Base-by-base conservation (phyloP, 64 coral and sea anemone genomes). In the Pachyseris speciosa region DNA sequence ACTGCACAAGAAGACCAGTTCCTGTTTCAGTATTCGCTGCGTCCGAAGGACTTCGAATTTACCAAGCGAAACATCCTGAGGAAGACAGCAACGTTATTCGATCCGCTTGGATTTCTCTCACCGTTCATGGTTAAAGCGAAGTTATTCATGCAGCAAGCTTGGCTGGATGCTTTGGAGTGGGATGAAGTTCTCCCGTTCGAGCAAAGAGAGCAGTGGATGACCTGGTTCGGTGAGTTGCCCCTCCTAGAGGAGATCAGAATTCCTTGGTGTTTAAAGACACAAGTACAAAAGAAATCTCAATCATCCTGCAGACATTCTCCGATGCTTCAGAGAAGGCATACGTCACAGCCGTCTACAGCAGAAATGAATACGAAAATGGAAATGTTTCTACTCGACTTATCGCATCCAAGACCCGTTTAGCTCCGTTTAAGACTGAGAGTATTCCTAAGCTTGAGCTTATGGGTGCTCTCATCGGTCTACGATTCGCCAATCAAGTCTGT, bases 1-100 rank as follows among this genome's bases (percentile, higher is more conserved):
- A 79, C 36, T 33, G 51, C 51, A 2, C 37, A 38, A 51, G 89
- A 91, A 83, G 73, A 93, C 33, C 44, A 85, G 74, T 80, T 93
- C 28, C 76, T 32, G 31, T 88, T 92, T 50, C 20, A 36, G 20
- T 83, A 92, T 13, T 85, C 60, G 15, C 69, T 72, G 28, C 93
- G 51, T 9, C 16, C 58, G 10, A 29, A 86, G 20, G 52, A 86
- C 26, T 96, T 88, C 34, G 71, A 63, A 24, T 84, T 68, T 17
- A 96, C 88, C 4, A 95, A 91, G 52, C 28, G 75, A 13, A 96
- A 96, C 37, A 77, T 94, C 19, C 42, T 94, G 4, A 89, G 74
- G 26, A 89, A 51, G 17, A 83, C 64, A 41, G 91, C 91, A 79
- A 87, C 74, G 25, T n/a, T n/a, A n/a, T n/a, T n/a, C n/a, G n/a